Percentiles rank a stretch among this genome's conserved stretches.
Conservation (phyloP, 2,888 invertebrate species). For the Eupeodes latifasciatus region DNA sequence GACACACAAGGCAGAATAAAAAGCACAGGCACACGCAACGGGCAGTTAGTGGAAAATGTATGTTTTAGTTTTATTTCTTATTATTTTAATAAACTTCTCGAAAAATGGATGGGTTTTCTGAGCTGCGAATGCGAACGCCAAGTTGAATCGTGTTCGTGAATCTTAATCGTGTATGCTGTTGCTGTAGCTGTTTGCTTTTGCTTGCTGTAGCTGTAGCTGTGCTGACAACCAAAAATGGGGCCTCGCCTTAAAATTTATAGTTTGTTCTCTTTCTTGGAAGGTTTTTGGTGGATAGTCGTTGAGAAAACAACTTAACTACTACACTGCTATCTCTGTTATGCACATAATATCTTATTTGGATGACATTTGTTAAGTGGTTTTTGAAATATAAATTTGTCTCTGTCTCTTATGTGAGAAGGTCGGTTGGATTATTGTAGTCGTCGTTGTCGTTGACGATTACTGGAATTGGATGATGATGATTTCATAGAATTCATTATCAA, state of each 20-base stretch:
- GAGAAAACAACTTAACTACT: neutral
- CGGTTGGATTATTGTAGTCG: neutral
- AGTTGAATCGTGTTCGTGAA: neutral
- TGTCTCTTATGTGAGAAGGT: slow-evolving; percentile 46
- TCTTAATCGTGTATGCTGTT: slow-evolving; percentile 15
- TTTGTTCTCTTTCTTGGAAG: slow-evolving; percentile 47
- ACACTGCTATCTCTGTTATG: slow-evolving; percentile 50
- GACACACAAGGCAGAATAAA: slow-evolving; percentile 18
- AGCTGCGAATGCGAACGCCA: neutral
- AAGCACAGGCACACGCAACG: slow-evolving; percentile 74
- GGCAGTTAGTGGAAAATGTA: slow-evolving; percentile 72
- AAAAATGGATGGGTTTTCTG: neutral
- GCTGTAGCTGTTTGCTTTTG: too few relatives aligned
- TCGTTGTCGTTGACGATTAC: neutral
- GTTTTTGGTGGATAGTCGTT: slow-evolving; percentile 30
- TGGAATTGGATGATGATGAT: slow-evolving; percentile 40
- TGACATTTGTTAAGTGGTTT: slow-evolving; percentile 59
- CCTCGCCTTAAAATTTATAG: slow-evolving; percentile 76
- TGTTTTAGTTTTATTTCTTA: slow-evolving; percentile 48
- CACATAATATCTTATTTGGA: slow-evolving; percentile 32
- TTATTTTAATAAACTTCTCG: slow-evolving; percentile 34
- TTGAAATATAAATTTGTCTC: slow-evolving; percentile 40
- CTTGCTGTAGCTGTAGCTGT: too few relatives aligned
- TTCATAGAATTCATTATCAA: slow-evolving; percentile 56
- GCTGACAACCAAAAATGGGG: slow-evolving; percentile 68